Percentiles rank a stretch among this genome's conserved stretches.
Evolutionary conservation across 2,797 vertebrate genomes (phyloP).

Genomic region (Podarcis lilfordi): DNA sequence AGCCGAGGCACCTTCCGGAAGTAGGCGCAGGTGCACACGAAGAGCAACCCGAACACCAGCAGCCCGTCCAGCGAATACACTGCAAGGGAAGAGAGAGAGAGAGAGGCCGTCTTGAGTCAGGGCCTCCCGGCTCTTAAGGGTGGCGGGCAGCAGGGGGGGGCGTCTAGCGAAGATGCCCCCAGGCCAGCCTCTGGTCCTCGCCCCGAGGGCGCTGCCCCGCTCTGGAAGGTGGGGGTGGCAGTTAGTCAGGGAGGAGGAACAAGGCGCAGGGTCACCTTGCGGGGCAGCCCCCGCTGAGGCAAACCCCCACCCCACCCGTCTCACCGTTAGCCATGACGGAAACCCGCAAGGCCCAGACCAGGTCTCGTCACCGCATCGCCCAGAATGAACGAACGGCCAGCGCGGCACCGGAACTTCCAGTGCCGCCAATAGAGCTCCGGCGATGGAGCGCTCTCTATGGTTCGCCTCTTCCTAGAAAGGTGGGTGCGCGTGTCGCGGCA

Average conservation of each 20-base stretch:
- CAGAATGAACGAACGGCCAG: neutral
- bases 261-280: neutral
- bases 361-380: conserved; percentile 12
- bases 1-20: conserved; percentile 94
- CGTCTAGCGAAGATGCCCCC: neutral
- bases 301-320: neutral
- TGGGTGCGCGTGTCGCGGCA: accelerated
- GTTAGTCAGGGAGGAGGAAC: neutral
- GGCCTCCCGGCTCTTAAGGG: neutral
- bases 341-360: neutral
- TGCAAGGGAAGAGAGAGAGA: conserved; percentile 54
- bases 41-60: conserved; percentile 92
- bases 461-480: neutral
- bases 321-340: conserved; percentile 39
- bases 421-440: neutral
- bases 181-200: too few species aligned
- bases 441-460: neutral
- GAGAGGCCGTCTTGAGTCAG: too few species aligned
- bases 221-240: neutral
- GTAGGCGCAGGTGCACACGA: conserved; percentile 95
- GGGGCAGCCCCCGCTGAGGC: neutral
- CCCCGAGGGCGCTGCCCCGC: neutral
- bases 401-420: conserved; percentile 37
- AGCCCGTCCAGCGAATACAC: conserved; percentile 95
- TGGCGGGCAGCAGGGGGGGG: neutral